Evolutionary conservation across 2,113 vertebrate species (phyloP), one percentile per base, ranked within the genome.

Genomic region (Esox niger): DNA sequence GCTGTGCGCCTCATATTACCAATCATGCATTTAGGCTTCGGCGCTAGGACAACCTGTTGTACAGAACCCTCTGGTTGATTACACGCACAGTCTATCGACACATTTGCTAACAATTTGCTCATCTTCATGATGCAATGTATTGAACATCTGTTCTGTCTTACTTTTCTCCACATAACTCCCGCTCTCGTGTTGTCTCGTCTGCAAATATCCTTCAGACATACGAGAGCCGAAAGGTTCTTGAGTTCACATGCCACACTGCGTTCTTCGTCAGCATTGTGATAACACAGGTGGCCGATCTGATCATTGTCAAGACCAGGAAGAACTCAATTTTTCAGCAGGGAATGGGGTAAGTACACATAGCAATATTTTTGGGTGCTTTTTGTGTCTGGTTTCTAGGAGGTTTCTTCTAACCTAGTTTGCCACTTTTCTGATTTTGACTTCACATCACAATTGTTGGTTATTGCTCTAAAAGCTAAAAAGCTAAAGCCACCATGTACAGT

Each of bases 321-420:
- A 97, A 97, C 87, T 97, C 95, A 0, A 92, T 97, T 69, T 81
- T 97, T 80, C 95, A 95, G 79, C 95, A 97, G 67, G 95, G 95
- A 85, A 96, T 97, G 95, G 95, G 92, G 95, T 96, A 88, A 59
- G 94, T 74, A 0, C 61, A 47, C 15, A 27, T 15, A 30, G 30
- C 2, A 3, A 17, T 59, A 32, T 43, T 15, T 0, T 10, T 43
- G 38, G 38, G 11, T n/a, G n/a, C n/a, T 8, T 43, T 8, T 33
- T 4, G 9, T 8, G 15, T 10, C n/a, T 13, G 32, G 30, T 17
- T 21, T 20, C n/a, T 21, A 49, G 21, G 47, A 21, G 35, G 35
- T 38, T 38, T 38, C 11, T 6, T n/a, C n/a, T n/a, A n/a, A n/a
- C n/a, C n/a, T n/a, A n/a, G n/a, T n/a, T n/a, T n/a, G n/a, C n/a